These are phyloP conservation scores for Pollenia labialis DNA, from an alignment of 2,888 invertebrate genomes.

Conservation along the genomic window DNA sequence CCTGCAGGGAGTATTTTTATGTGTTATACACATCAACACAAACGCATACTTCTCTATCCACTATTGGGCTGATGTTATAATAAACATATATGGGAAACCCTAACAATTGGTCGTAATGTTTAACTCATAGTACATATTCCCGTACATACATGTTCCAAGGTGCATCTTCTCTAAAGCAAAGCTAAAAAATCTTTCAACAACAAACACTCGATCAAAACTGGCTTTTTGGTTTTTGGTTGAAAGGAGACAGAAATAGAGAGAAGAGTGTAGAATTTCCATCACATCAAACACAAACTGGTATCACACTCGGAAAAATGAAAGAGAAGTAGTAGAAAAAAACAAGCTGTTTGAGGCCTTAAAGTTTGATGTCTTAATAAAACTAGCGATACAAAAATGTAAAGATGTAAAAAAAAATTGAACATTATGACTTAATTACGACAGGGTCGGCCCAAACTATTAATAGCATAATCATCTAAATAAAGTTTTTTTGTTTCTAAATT, in stretches of 20 bases:
- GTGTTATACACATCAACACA: too few relatives aligned
- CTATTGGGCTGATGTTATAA: background rate
- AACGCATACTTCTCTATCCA: too few relatives aligned
- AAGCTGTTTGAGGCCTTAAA: conserved; percentile 40
- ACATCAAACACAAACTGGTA: conserved; percentile 26
- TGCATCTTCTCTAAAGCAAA: conserved; percentile 16
- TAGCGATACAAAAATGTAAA: conserved; percentile 50
- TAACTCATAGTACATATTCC: background rate
- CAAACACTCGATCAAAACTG: conserved; percentile 14
- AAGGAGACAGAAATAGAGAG: conserved; percentile 25
- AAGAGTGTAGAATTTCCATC: conserved; percentile 22
- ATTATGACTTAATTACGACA: conserved; percentile 39
- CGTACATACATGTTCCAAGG: background rate
- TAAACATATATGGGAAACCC: background rate
- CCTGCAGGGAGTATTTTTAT: too few relatives aligned
- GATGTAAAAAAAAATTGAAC: conserved; percentile 44
- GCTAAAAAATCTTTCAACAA: background rate
- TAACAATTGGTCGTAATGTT: background rate
- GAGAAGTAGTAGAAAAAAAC: conserved; percentile 1
- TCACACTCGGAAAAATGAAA: background rate
- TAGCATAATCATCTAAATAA: background rate
- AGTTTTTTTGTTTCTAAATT: background rate
- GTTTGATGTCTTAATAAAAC: conserved; percentile 63
- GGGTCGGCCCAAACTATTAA: background rate
- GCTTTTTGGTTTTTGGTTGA: background rate